phyloP scores from a whole-genome alignment of 1,140 invertebrate genomes.

The Drosophila orosa region DNA sequence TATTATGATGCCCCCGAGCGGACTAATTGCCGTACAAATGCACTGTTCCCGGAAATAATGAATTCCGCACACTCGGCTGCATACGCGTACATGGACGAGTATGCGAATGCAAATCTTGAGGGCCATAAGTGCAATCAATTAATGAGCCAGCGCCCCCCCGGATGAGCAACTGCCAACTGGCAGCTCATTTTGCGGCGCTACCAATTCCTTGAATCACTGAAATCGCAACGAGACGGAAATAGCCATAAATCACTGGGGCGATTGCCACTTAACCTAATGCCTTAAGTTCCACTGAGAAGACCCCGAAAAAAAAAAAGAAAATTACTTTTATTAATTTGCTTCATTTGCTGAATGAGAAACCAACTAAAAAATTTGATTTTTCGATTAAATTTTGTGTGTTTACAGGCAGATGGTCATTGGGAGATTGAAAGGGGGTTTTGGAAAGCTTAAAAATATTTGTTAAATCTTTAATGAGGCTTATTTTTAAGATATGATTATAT shows the following conservation, averaged over 20 bases:
- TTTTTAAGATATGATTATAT: not conserved
- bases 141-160: slow-evolving; percentile 48
- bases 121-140: slow-evolving; percentile 78
- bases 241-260: slow-evolving; percentile 72
- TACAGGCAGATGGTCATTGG: not conserved
- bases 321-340: slow-evolving; percentile 2
- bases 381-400: not conserved
- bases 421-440: not conserved
- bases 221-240: slow-evolving; percentile 83
- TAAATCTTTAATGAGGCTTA: no score
- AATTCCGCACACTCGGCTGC: slow-evolving; percentile 58
- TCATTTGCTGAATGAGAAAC: slow-evolving; percentile 10
- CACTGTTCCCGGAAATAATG: slow-evolving; percentile 84
- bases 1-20: slow-evolving; percentile 61
- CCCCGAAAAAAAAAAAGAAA: not conserved
- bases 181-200: slow-evolving; percentile 83
- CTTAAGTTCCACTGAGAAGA: slow-evolving; percentile 12
- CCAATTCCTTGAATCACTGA: slow-evolving; percentile 83
- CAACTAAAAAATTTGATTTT: not conserved
- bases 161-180: slow-evolving; percentile 64
- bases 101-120: slow-evolving; percentile 62
- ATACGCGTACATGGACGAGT: slow-evolving; percentile 15
- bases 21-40: slow-evolving; percentile 84
- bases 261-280: slow-evolving; percentile 80
- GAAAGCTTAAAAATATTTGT: no score